These are phyloP conservation scores for Endotricha flammealis DNA, from an alignment of 2,888 invertebrate genomes.

Conservation along the genomic window DNA sequence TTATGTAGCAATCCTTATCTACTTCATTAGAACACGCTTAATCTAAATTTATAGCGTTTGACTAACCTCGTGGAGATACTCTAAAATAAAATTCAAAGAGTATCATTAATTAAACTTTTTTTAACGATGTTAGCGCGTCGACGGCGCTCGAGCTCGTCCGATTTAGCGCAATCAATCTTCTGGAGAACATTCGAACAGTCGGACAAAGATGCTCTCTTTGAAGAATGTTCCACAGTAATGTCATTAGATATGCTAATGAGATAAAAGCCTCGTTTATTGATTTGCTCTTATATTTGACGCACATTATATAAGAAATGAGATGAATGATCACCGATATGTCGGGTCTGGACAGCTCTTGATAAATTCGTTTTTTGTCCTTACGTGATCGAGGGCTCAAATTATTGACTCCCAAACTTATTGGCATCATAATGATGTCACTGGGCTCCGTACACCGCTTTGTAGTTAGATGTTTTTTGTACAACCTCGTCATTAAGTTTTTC, in stretches of 20 bases:
- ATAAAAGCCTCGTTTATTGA: slow-evolving; percentile 5
- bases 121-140: too few relatives aligned
- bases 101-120: too few relatives aligned
- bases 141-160: too few relatives aligned
- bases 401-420: slow-evolving; percentile 4
- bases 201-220: neutral
- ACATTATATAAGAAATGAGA: slow-evolving; percentile 8
- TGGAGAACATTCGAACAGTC: neutral
- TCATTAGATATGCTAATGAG: slow-evolving; percentile 8
- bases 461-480: slow-evolving; percentile 18
- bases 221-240: slow-evolving; percentile 3
- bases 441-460: slow-evolving; percentile 15
- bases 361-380: slow-evolving; percentile 10
- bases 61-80: too few relatives aligned
- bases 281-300: slow-evolving; percentile 6
- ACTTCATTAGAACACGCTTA: neutral
- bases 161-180: neutral
- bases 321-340: slow-evolving; percentile 8
- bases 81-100: too few relatives aligned
- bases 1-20: neutral
- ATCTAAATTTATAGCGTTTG: too few relatives aligned
- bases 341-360: slow-evolving; percentile 5
- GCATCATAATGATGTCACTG: slow-evolving; percentile 15
- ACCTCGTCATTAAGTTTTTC: slow-evolving; percentile 40
- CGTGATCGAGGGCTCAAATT: slow-evolving; percentile 4